Evolutionary conservation across 2,113 vertebrate genomes (phyloP), one percentile per base, ranked within the genome.

Genomic region (Xiphias gladius): DNA sequence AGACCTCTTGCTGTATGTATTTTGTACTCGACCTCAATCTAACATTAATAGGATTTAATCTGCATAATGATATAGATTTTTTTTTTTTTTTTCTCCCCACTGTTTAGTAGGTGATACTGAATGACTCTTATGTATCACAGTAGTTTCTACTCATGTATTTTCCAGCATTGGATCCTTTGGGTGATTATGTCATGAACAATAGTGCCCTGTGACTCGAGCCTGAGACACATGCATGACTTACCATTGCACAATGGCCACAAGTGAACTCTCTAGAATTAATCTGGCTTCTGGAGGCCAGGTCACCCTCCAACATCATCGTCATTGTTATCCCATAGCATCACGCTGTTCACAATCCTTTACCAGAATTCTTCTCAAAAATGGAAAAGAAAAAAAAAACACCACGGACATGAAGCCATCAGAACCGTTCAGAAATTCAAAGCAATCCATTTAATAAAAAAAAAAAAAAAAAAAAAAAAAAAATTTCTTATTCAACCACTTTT

Each of bases 171-270:
- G 32, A 52, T 35, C 58, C 37, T 12, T 16, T n/a, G 70, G 57
- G 6, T 73, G 37, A 70, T 64, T 78, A 14, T 71, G 63, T 67
- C 57, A 46, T 24, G 55, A 84, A 62, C 26, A 72, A 10, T 35
- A 7, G 22, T 3, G 63, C 54, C 63, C 0, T 78, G 82, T 81
- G 77, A 87, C 65, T 71, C 14, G 43, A 63, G 68, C 69, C 19
- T 57, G 24, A 80, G 43, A 79, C 41, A 55, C 65, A 50, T 83
- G 82, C 24, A 7, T 61, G 59, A 22, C 22, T 20, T 26, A 35
- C 22, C n/a, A 28, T 7, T 64, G 4, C 20, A 26, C 58, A 59
- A 52, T 63, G 22, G 12, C 30, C 41, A 17, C 24, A 43, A 19
- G 19, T 24, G 22, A 39, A 19, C 17, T 43, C 11, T 20, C 46